Evolutionary conservation across 1,140 invertebrate species (phyloP), one percentile per base, ranked within the genome.

Genomic region (Cyclargus thomasi): DNA sequence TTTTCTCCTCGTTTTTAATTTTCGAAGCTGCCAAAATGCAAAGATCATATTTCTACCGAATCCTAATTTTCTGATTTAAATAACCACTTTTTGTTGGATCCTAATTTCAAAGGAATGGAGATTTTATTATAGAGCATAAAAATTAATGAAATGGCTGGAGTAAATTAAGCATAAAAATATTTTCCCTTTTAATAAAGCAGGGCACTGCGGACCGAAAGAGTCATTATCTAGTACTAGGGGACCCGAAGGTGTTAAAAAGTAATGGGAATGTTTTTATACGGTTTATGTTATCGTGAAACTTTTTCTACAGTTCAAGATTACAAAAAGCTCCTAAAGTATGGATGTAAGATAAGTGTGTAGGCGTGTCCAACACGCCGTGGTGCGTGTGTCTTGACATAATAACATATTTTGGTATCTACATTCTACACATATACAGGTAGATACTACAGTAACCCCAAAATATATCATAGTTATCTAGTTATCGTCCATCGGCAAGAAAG

Each of bases 131-230:
- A 21, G 18, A 21, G 55, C 20, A 59, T 59, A 59, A 59, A 59
- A 59, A 59, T 59, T 59, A 59, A 39, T 67, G 64, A 70, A 70
- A 65, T 71, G 70, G 70, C 69, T 66, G 67, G 74, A 73, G 75
- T 77, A 70, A 77, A 75, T 72, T 69, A 62, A 62, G 68, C 67
- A 67, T 75, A 75, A 74, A 74, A 76, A 70, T 71, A 36, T 57
- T 70, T 70, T 65, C 62, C 63, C 66, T 70, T 77, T 77, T 73
- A 69, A 77, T 75, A 77, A 71, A 64, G 20, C n/a, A 53, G 63
- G 3, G 55, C 10, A 18, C 18, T 59, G 10, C 18, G 20, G 10
- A 59, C 55, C 10, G 18, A 21, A 20, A 59, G 18, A 18, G 18
- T 8, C 39, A 16, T 47, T 47, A 47, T 14, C 39, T 47, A 47